Evolutionary conservation across 2,113 vertebrate genomes (phyloP).

Genomic region (Semicossyphus pulcher): DNA sequence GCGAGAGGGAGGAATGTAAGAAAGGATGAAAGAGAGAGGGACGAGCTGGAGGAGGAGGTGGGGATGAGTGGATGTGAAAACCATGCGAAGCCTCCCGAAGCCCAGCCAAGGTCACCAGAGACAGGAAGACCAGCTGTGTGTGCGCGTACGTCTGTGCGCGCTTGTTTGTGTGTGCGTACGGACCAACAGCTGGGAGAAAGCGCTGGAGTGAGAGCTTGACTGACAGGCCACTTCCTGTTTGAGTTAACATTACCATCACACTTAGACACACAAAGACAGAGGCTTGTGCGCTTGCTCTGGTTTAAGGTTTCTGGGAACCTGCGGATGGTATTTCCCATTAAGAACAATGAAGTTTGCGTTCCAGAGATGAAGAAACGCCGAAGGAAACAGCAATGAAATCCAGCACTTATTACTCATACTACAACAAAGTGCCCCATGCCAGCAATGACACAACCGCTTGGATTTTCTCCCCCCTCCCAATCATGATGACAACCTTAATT

Average conservation of each 20-base stretch:
- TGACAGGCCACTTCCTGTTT: slow-evolving; percentile 82
- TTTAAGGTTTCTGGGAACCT: slow-evolving; percentile 68
- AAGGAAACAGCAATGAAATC: slow-evolving; percentile 72
- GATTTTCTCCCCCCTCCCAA: slow-evolving; percentile 45
- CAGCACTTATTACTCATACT: slow-evolving; percentile 74
- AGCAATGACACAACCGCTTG: slow-evolving; percentile 73
- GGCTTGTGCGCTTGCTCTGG: slow-evolving; percentile 28
- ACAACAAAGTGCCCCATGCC: slow-evolving; percentile 69
- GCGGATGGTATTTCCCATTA: slow-evolving; percentile 58
- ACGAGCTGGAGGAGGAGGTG: slow-evolving; percentile 61
- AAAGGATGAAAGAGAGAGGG: slow-evolving; percentile 27
- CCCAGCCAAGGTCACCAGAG: slow-evolving; percentile 77
- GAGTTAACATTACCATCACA: slow-evolving; percentile 71
- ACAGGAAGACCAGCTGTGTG: slow-evolving; percentile 78
- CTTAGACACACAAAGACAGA: slow-evolving; percentile 13
- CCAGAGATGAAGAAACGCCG: slow-evolving; percentile 52
- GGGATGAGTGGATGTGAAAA: slow-evolving; percentile 76
- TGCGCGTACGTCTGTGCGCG: slow-evolving; percentile 36
- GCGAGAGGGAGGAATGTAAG: slow-evolving; percentile 12
- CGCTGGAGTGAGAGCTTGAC: slow-evolving; percentile 65
- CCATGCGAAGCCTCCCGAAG: slow-evolving; percentile 63
- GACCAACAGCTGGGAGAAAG: slow-evolving; percentile 78
- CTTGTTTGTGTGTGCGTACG: slow-evolving; percentile 59
- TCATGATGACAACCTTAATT: slow-evolving; percentile 75
- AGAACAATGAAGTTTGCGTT: slow-evolving; percentile 55